Percentiles rank a stretch among this genome's conserved stretches.
Conservation (phyloP, 2,888 invertebrate genomes). For the Drosophila prostipennis region DNA sequence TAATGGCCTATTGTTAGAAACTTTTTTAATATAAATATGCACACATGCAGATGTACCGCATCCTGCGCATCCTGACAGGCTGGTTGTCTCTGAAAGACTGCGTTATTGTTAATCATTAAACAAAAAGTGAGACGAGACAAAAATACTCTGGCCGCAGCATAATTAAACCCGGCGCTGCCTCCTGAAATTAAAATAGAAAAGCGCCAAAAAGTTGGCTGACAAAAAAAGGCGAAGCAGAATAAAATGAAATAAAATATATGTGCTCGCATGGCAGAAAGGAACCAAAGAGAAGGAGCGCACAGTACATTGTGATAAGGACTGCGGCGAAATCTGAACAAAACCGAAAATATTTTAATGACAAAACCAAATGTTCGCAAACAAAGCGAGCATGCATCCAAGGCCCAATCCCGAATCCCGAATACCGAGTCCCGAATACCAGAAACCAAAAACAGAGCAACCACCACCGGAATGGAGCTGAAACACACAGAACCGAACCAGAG, state of each 20-base stretch:
- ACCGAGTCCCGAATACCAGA: conserved; percentile 21
- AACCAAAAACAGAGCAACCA: conserved; percentile 11
- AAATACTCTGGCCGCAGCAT: conserved; percentile 55
- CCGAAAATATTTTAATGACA: conserved; percentile 78
- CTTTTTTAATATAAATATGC: conserved; percentile 76
- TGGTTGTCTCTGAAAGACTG: conserved; percentile 38
- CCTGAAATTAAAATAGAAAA: conserved; percentile 64
- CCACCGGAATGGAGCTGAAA: conserved; percentile 21
- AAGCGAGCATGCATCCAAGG: conserved; percentile 54
- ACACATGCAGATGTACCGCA: conserved; percentile 54
- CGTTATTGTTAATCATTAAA: conserved; percentile 76
- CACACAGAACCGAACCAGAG: background rate
- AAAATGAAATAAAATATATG: conserved; percentile 48
- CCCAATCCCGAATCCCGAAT: conserved; percentile 10
- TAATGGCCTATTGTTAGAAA: conserved; percentile 73
- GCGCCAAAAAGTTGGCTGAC: conserved; percentile 59
- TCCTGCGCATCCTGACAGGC: conserved; percentile 33
- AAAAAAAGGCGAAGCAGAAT: conserved; percentile 26
- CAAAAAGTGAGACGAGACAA: conserved; percentile 61
- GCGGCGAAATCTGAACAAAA: conserved; percentile 71
- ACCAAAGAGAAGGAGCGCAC: conserved; percentile 1
- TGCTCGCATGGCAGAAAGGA: conserved; percentile 11
- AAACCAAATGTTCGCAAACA: conserved; percentile 73
- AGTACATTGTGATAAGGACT: conserved; percentile 32
- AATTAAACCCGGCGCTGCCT: conserved; percentile 50